Conservation (phyloP, 2,797 vertebrate species). For the Botia almorhae region DNA sequence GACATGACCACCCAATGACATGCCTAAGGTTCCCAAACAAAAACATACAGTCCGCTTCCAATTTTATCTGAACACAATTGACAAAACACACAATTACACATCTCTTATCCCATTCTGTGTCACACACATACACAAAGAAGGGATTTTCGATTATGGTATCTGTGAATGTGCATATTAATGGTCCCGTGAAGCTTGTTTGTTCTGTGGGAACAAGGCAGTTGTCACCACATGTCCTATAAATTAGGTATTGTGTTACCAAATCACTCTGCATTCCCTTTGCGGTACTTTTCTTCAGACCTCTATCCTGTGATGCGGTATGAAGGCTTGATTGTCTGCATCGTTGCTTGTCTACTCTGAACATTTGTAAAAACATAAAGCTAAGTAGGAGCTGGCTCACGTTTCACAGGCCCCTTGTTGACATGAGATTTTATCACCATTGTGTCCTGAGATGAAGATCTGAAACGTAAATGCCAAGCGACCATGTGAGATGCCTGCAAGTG, state of each 20-base stretch:
- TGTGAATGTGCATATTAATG: constrained; percentile 78
- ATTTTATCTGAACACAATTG: constrained; percentile 78
- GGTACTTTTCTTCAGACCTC: constrained; percentile 2
- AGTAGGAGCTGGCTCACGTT: constrained; percentile 52
- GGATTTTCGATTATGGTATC: constrained; percentile 70
- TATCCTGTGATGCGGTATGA: constrained; percentile 32
- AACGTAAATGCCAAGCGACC: constrained; percentile 12
- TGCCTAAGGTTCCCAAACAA: constrained; percentile 20
- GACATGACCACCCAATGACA: constrained; percentile 75
- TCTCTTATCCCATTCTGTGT: constrained; percentile 67
- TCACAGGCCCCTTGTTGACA: constrained; percentile 41
- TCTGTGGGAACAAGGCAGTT: constrained; percentile 51
- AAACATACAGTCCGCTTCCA: constrained; percentile 66
- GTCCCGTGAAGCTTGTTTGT: constrained; percentile 56
- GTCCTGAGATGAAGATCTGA: constrained; percentile 32
- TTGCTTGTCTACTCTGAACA: constrained; percentile 53
- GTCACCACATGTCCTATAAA: constrained; percentile 46
- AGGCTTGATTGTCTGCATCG: constrained; percentile 44
- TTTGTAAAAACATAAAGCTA: constrained; percentile 56
- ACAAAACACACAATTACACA: constrained; percentile 78
- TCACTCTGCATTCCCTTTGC: not conserved
- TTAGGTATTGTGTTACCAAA: constrained; percentile 22
- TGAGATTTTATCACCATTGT: constrained; percentile 50
- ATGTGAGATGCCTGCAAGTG: constrained; percentile 32
- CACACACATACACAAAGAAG: constrained; percentile 66